Conservation (phyloP, 2,888 invertebrate genomes). For the Sphecodes monilicornis region DNA sequence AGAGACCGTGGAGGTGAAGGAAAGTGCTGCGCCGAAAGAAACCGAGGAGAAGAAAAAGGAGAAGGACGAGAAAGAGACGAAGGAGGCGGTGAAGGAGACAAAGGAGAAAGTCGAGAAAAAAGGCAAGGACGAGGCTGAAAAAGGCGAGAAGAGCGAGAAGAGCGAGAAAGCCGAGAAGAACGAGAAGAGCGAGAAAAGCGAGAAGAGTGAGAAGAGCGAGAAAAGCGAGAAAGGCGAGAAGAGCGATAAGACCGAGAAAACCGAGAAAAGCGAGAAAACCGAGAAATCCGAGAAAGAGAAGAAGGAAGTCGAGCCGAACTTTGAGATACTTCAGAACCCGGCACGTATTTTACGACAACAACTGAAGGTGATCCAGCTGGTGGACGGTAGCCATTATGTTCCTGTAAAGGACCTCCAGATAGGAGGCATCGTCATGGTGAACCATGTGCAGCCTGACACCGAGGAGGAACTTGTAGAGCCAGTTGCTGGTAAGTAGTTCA, state of each 20-base stretch:
- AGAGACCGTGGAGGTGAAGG: conserved; percentile 78
- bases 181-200: conserved; percentile 81
- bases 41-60: conserved; percentile 85
- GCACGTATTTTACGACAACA: conserved; percentile 97
- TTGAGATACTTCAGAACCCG: conserved; percentile 97
- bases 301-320: conserved; percentile 95
- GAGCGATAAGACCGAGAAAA: conserved; percentile 81
- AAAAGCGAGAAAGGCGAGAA: conserved; percentile 86
- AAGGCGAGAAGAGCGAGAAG: conserved; percentile 82
- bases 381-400: conserved; percentile 92
- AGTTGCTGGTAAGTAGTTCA: conserved; percentile 88
- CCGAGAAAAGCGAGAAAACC: conserved; percentile 85
- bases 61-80: conserved; percentile 85
- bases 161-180: conserved; percentile 81
- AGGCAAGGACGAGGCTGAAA: conserved; percentile 77
- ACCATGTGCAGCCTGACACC: conserved; percentile 91
- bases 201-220: conserved; percentile 86
- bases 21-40: conserved; percentile 76
- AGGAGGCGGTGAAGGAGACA: conserved; percentile 84
- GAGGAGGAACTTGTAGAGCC: conserved; percentile 96
- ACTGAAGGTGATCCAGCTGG: conserved; percentile 90
- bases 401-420: conserved; percentile 96
- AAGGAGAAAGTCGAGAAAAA: conserved; percentile 84
- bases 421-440: conserved; percentile 98
- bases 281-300: conserved; percentile 86